Base-by-base conservation (phyloP, 2,113 vertebrate genomes). In the Acrocephalus arundinaceus region DNA sequence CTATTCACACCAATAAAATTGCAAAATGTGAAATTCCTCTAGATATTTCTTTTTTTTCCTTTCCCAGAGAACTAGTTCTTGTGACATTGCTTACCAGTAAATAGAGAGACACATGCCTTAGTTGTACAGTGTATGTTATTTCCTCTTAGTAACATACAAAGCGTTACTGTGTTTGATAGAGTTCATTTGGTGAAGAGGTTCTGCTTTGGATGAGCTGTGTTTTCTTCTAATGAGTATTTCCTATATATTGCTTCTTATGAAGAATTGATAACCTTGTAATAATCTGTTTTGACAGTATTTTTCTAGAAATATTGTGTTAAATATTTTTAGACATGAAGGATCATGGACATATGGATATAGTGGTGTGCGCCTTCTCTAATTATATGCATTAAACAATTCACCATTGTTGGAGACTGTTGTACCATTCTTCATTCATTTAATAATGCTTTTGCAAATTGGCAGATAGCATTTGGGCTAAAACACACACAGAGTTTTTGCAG, bases 391-490 rank as follows among this genome's bases (percentile, higher is more conserved):
- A 98, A 99, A 98, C 97, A 97, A 98, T 98, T 98, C 98, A 95
- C 98, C 97, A 98, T 99, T 98, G 98, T 98, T 98, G 98, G 98
- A 97, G 97, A 98, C 98, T 98, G 97, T 98, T 98, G 98, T 98
- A 98, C 98, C 98, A 98, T 99, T 99, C 99, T 98, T 98, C 98
- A 98, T 99, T 99, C 99, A 99, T 99, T 99, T 99, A 99, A 99
- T 99, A 99, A 99, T 98, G 98, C 98, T 98, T 98, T 99, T 99
- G 98, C 98, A 98, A 99, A 99, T 99, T 99, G 98, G 98, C 98
- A 98, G 98, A 98, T 98, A 98, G 98, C 97, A 98, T 98, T 99
- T 99, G 98, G 98, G 96, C 97, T 98, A 98, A 98, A 98, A 98
- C 97, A 98, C 96, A 98, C 98, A 98, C 96, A 97, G 97, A 97